Base-by-base conservation (phyloP, 2,888 invertebrate genomes). In the Eupithecia centaureata region DNA sequence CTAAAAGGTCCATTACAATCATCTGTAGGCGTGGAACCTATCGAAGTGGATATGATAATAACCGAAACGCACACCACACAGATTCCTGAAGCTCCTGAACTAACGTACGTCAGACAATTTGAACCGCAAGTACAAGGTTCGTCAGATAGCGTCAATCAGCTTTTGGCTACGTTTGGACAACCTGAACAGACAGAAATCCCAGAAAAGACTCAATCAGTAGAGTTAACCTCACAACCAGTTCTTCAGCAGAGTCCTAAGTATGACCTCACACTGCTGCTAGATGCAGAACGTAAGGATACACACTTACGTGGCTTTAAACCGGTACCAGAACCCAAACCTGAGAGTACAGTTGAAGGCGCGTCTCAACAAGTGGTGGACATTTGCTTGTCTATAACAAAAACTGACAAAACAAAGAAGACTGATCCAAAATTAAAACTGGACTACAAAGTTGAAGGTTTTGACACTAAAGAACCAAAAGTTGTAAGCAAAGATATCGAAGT, bases 401-500 rank as follows among this genome's bases (percentile, higher is more conserved):
- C 82, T 32, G 82, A 84, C 70, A 72, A 76, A 10, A 70, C 64
- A 25, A 79, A 81, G 8, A 80, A 82, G 70, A 68, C 74, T 2
- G 81, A 88, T 71, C 91, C 92, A 5, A 85, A 85, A 76, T 82
- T 92, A 5, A 81, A 86, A 73, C 76, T 89, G 32, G 87, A 91
- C 38, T 68, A 92, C 2, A 89, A 87, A 74, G 78, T 91, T 67
- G 87, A 89, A 83, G 80, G 85, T 8, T 81, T 80, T 65, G 83
- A 87, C 67, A 72, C 77, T 1, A 74, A 80, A 27, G 76, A 83
- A 63, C 85, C 90, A 5, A 76, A 79, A 2, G 59, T 90, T 61
- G 82, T 89, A 0, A 92, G 88, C 73, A 92, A 89, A 82, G 89
- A 92, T 63, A 82, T 93, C 15, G 82, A 90, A 80, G 78, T 90